phyloP scores from a whole-genome alignment of 2,797 vertebrate species.

The Streptopelia turtur region DNA sequence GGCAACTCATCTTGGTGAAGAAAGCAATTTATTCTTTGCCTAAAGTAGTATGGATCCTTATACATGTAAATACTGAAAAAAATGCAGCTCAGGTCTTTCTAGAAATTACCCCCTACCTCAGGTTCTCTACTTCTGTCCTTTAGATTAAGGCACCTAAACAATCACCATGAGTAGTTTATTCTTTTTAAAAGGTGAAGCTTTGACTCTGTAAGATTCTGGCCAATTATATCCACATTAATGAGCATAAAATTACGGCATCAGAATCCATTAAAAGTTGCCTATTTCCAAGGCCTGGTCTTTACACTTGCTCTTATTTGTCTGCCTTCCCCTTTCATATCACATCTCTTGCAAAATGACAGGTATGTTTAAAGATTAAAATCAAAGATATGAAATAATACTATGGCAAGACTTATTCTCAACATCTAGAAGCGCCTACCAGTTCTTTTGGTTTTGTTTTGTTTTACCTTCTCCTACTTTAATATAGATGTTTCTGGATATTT shows the following conservation, averaged over 20 bases:
- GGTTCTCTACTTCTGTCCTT: not conserved
- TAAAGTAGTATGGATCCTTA: not conserved
- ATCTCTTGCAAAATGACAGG: not conserved
- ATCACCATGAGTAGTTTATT: not conserved
- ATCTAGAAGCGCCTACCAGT: not conserved
- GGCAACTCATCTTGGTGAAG: not conserved
- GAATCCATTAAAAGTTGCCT: not conserved
- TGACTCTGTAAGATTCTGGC: not conserved
- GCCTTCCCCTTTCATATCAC: not conserved
- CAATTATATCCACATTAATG: not conserved
- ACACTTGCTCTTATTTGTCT: not conserved
- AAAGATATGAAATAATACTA: not conserved
- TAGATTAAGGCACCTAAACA: not conserved
- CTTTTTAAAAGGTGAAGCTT: not conserved
- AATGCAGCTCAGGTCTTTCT: not conserved
- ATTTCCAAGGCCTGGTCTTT: not conserved
- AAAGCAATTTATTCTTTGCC: not conserved
- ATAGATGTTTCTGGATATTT: slow-evolving; percentile 90
- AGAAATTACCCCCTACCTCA: not conserved
- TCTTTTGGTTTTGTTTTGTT: not conserved
- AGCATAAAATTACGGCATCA: not conserved
- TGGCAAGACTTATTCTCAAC: not conserved
- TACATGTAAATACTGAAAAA: not conserved
- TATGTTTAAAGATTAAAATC: not conserved
- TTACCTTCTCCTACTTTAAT: slow-evolving; percentile 99